phyloP scores from a whole-genome alignment of 2,888 invertebrate species.

The Hoplodrina ambigua region DNA sequence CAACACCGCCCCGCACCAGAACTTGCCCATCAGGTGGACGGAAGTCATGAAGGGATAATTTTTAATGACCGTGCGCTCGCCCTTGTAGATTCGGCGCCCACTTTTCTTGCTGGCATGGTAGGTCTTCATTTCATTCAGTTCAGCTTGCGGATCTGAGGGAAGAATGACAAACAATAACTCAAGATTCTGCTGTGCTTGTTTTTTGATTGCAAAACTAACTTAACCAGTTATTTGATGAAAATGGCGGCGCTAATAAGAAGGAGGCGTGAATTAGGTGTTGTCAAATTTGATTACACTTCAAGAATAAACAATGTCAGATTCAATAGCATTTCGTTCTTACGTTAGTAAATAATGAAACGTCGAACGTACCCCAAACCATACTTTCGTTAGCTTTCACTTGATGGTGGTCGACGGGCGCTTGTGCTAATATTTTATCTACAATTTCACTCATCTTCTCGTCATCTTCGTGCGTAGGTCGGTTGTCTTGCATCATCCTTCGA shows the following conservation, averaged over 20 bases:
- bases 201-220: not conserved
- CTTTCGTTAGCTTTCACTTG: constrained; percentile 71
- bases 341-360: not conserved
- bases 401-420: constrained; percentile 76
- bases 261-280: too few relatives aligned
- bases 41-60: constrained; percentile 85
- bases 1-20: constrained; percentile 85
- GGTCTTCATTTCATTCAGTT: constrained; percentile 76
- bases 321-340: not conserved
- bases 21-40: constrained; percentile 82
- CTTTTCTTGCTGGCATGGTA: constrained; percentile 71
- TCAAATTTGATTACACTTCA: not conserved
- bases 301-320: not conserved
- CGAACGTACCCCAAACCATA: constrained; percentile 80
- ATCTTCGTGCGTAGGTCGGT: constrained; percentile 52
- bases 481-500: constrained; percentile 72
- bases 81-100: constrained; percentile 79
- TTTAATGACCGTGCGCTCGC: constrained; percentile 79
- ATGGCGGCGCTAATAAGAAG: too few relatives aligned
- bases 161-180: not conserved
- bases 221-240: not conserved
- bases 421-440: constrained; percentile 80
- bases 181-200: not conserved
- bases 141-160: constrained; percentile 78
- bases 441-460: constrained; percentile 71